Conservation (phyloP, 2,113 vertebrate species). For the Progne subis region DNA sequence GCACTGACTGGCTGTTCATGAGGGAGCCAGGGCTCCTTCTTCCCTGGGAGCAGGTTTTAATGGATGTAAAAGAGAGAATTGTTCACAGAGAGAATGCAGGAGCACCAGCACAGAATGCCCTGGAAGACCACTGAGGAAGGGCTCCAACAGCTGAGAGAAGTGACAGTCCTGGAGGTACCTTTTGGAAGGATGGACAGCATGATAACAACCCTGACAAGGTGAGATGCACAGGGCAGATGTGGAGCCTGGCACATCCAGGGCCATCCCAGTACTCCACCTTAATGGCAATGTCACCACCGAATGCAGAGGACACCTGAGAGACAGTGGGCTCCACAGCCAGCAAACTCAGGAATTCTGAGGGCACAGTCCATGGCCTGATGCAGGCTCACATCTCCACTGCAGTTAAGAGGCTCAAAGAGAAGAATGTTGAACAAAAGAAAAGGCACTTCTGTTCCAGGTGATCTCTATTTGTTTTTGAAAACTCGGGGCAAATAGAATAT, state of each 20-base stretch:
- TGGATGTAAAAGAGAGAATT: neutral
- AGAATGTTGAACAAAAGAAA: neutral
- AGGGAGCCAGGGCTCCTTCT: neutral
- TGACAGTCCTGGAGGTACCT: neutral
- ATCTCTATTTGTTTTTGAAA: neutral
- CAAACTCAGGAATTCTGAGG: neutral
- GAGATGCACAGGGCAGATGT: neutral
- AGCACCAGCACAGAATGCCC: neutral
- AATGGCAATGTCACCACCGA: neutral
- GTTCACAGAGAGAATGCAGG: neutral
- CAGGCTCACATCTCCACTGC: rapidly evolving
- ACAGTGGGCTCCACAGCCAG: neutral
- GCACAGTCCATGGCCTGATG: neutral
- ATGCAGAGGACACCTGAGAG: neutral
- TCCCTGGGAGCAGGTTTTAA: neutral
- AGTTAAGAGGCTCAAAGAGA: neutral
- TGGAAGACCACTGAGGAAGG: neutral
- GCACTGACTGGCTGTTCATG: rapidly evolving
- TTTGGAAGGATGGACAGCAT: neutral
- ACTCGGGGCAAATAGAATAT: neutral
- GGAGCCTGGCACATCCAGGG: neutral
- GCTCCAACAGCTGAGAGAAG: neutral
- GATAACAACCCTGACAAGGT: neutral
- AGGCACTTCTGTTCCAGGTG: neutral
- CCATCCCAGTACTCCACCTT: neutral